These are phyloP conservation scores for Ganaspis brasiliensis DNA, from an alignment of 2,888 invertebrate genomes.

Conservation along the genomic window DNA sequence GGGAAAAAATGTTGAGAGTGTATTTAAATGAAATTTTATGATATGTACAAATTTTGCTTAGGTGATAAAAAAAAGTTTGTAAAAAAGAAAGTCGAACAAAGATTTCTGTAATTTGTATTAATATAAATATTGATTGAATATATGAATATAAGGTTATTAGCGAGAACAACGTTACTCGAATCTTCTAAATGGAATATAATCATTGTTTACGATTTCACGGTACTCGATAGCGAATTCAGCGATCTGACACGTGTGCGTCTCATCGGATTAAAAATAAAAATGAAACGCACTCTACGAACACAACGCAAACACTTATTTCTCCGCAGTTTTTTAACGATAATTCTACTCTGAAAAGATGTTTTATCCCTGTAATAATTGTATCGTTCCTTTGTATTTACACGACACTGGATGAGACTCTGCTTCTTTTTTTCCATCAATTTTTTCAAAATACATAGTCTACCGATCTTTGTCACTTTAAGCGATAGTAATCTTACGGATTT, in stretches of 20 bases:
- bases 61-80: conserved; percentile 64
- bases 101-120: conserved; percentile 75
- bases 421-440: conserved; percentile 60
- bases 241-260: conserved; percentile 53
- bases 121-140: conserved; percentile 66
- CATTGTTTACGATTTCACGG: conserved; percentile 62
- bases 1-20: conserved; percentile 56
- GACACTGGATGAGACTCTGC: conserved; percentile 51
- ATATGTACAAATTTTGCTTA: conserved; percentile 79
- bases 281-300: conserved; percentile 33
- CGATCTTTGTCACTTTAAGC: conserved; percentile 71
- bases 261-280: conserved; percentile 43
- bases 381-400: conserved; percentile 43
- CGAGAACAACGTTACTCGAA: conserved; percentile 54
- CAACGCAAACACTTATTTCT: conserved; percentile 28
- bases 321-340: neutral
- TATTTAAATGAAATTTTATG: conserved; percentile 63
- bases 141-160: conserved; percentile 64
- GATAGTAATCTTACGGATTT: conserved; percentile 73
- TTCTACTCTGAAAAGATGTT: neutral
- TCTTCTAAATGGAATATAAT: conserved; percentile 61
- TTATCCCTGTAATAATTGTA: conserved; percentile 18
- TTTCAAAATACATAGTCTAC: conserved; percentile 66
- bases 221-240: conserved; percentile 58
- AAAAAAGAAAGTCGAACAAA: conserved; percentile 61